phyloP scores from a whole-genome alignment of 2,888 invertebrate species.

The Cacoxenus indagator region DNA sequence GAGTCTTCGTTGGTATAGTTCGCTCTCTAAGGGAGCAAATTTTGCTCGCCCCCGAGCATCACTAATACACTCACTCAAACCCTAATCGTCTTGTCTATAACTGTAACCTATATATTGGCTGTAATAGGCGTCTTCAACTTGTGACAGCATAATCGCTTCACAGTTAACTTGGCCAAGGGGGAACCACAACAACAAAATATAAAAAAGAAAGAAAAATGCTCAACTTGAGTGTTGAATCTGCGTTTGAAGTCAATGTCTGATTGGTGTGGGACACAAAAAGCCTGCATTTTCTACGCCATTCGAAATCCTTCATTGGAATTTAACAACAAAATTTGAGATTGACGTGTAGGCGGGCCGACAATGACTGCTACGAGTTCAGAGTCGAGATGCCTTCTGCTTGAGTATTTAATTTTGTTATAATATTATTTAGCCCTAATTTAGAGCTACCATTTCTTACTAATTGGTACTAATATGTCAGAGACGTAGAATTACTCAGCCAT shows the following conservation, averaged over 20 bases:
- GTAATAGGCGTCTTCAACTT: constrained; percentile 33
- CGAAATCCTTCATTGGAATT: too few species aligned
- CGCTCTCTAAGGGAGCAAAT: not conserved
- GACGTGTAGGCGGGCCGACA: too few species aligned
- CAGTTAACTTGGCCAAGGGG: not conserved
- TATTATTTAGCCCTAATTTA: too few species aligned
- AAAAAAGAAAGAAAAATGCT: not conserved
- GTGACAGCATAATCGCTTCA: constrained; percentile 55
- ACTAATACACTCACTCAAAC: not conserved
- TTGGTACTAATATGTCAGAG: too few species aligned
- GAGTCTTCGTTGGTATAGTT: not conserved
- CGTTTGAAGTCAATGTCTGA: not conserved
- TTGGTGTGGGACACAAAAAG: constrained; percentile 21
- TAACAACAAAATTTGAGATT: too few species aligned
- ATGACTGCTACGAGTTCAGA: too few species aligned
- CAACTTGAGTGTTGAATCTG: not conserved
- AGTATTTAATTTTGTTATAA: too few species aligned
- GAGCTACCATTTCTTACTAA: too few species aligned
- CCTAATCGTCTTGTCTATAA: not conserved
- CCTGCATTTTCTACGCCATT: too few species aligned
- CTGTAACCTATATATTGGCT: constrained; percentile 9
- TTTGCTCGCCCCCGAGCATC: not conserved
- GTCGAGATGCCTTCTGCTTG: too few species aligned
- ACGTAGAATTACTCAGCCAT: too few species aligned
- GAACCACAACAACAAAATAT: not conserved